These are phyloP conservation scores for Sinella curviseta DNA, from an alignment of 1,140 invertebrate genomes.

Conservation along the genomic window DNA sequence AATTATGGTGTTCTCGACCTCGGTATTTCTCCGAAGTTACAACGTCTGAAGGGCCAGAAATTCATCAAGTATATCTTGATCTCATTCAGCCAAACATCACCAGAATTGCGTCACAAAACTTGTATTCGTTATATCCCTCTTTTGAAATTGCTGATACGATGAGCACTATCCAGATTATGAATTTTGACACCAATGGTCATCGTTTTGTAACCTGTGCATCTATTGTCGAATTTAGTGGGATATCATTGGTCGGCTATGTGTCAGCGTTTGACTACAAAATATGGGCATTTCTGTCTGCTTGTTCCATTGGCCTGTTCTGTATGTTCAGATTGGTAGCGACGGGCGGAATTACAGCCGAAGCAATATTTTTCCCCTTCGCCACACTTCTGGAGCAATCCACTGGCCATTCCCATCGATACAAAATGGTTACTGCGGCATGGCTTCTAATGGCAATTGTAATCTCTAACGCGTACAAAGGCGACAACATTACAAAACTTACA, in stretches of 20 bases:
- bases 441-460: neutral
- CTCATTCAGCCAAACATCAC: too few species aligned
- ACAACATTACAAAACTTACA: too few species aligned
- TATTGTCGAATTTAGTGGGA: neutral
- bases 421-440: neutral
- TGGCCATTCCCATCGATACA: neutral
- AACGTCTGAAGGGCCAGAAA: too few species aligned
- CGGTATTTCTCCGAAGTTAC: too few species aligned
- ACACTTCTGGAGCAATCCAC: neutral
- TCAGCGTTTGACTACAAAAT: neutral
- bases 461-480: neutral
- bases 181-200: too few species aligned
- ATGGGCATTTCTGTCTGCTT: neutral
- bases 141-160: too few species aligned
- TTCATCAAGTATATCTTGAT: too few species aligned
- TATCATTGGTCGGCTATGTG: neutral
- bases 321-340: neutral
- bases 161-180: too few species aligned
- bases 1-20: too few species aligned
- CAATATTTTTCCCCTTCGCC: neutral
- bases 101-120: too few species aligned
- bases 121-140: too few species aligned
- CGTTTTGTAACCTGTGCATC: neutral
- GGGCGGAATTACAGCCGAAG: neutral
- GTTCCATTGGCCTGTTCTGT: too few species aligned